Evolutionary conservation across 2,888 invertebrate species (phyloP), one percentile per base, ranked within the genome.

Genomic region (Ligdia adustata): DNA sequence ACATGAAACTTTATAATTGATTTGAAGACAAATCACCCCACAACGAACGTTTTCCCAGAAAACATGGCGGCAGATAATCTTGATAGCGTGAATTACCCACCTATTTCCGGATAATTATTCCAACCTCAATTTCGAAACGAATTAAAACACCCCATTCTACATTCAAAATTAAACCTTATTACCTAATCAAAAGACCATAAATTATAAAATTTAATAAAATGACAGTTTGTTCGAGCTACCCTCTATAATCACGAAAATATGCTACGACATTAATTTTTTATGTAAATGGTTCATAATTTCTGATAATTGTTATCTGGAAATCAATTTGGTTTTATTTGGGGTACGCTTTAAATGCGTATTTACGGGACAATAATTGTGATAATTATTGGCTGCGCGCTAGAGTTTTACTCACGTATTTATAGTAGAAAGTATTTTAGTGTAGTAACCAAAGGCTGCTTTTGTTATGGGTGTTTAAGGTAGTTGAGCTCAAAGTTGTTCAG

Each of bases 91-190:
- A 54, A 56, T 48, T 29, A 45, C 47, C 49, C 15, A 42, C 48
- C 50, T 44, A 48, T 44, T 52, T 53, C 55, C 53, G 7, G 40
- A 35, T 58, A 55, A 55, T 55, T 58, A 58, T 42, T 13, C 9
- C 12, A 4, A 4, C 15, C 7, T 12, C 15, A 28, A 11, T 18
- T 27, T 28, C 14, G 11, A 38, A 46, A 45, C 14, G 14, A 15
- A 3, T 1, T 26, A 40, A 22, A 37, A 16, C 18, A 5, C 11
- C 9, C 3, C 12, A 24, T 28, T 4, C 5, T 16, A 9, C 9
- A 2, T 9, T 13, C 20, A 3, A 41, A 20, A 15, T 14, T 5
- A 0, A 34, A 29, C 38, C 6, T 34, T 46, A 42, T 6, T 4
- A 3, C 15, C 0, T 9, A 0, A 1, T 4, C 3, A 20, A 6